phyloP scores from a whole-genome alignment of 2,113 vertebrate genomes.

The western clawed frog (Xenopus tropicalis) region DNA sequence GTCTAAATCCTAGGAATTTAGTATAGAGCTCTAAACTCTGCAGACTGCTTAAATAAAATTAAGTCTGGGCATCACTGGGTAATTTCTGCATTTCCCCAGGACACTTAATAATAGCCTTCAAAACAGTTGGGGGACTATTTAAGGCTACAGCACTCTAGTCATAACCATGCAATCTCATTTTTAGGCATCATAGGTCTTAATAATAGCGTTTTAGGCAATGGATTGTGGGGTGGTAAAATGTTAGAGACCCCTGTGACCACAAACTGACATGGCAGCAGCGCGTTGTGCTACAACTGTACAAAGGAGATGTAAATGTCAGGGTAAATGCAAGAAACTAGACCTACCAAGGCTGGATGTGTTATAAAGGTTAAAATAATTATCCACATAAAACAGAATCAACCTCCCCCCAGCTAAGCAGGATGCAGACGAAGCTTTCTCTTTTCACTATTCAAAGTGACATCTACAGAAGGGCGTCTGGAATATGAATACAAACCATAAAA shows the following conservation, averaged over 20 bases:
- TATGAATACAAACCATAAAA: slow-evolving; percentile 60
- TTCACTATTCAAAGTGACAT: slow-evolving; percentile 68
- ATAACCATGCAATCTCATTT: slow-evolving; percentile 69
- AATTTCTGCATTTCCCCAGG: slow-evolving; percentile 72
- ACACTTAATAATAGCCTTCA: slow-evolving; percentile 77
- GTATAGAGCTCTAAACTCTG: slow-evolving; percentile 51
- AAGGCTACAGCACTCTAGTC: slow-evolving; percentile 69
- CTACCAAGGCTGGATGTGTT: slow-evolving; percentile 61
- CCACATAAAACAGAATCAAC: slow-evolving; percentile 75
- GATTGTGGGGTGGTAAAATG: slow-evolving; percentile 67
- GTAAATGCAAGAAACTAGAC: slow-evolving; percentile 63
- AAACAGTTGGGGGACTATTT: slow-evolving; percentile 77
- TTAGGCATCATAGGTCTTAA: slow-evolving; percentile 76
- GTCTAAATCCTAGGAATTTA: slow-evolving; percentile 41
- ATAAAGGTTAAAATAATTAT: slow-evolving; percentile 79
- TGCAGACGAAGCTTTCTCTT: slow-evolving; percentile 61
- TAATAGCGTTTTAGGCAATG: slow-evolving; percentile 73
- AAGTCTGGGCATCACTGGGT: slow-evolving; percentile 71
- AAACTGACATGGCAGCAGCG: slow-evolving; percentile 62
- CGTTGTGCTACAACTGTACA: slow-evolving; percentile 51
- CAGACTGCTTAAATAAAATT: slow-evolving; percentile 65
- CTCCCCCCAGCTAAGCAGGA: slow-evolving; percentile 57
- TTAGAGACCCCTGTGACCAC: slow-evolving; percentile 58
- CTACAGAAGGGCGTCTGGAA: slow-evolving; percentile 62
- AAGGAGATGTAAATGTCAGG: slow-evolving; percentile 67